phyloP scores from a whole-genome alignment of 92 coral and sea anemone species.

The Micromussa lordhowensis region DNA sequence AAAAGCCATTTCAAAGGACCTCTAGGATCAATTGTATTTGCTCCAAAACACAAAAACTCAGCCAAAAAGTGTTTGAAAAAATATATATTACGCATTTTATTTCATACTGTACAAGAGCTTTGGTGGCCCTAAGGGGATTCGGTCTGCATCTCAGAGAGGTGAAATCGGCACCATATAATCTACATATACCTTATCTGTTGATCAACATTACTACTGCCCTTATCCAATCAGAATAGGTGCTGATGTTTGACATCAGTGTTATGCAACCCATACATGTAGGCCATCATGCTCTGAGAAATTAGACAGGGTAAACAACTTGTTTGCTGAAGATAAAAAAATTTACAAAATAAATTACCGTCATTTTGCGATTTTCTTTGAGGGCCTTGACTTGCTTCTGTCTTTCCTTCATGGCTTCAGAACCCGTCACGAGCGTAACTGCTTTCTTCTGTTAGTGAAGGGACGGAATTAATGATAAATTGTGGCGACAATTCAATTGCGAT shows the following conservation, averaged over 20 bases:
- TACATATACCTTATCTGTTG: no score
- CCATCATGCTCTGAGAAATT: neutral
- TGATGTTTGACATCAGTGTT: neutral
- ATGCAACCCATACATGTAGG: neutral
- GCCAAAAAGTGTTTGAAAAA: no score
- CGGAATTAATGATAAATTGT: neutral
- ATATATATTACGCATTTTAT: no score
- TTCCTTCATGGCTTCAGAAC: constrained; percentile 93
- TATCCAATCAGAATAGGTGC: neutral
- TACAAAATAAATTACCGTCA: constrained; percentile 59
- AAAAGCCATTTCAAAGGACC: no score
- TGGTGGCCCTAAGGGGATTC: no score
- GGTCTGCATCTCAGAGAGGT: no score
- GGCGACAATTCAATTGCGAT: neutral
- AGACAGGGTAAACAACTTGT: constrained; percentile 9
- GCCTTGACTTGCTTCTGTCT: constrained; percentile 88
- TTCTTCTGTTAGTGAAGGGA: constrained; percentile 67
- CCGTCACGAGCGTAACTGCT: constrained; percentile 84
- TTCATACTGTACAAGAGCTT: no score
- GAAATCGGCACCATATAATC: no score
- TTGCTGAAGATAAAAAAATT: constrained; percentile 7
- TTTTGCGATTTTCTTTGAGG: constrained; percentile 79
- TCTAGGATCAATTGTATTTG: no score
- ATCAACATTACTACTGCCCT: no score
- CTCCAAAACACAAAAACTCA: no score